Percentiles rank a stretch among this genome's conserved stretches.
These are phyloP conservation scores for Todus mexicanus DNA, from an alignment of 2,797 vertebrate genomes.

Conservation along the genomic window DNA sequence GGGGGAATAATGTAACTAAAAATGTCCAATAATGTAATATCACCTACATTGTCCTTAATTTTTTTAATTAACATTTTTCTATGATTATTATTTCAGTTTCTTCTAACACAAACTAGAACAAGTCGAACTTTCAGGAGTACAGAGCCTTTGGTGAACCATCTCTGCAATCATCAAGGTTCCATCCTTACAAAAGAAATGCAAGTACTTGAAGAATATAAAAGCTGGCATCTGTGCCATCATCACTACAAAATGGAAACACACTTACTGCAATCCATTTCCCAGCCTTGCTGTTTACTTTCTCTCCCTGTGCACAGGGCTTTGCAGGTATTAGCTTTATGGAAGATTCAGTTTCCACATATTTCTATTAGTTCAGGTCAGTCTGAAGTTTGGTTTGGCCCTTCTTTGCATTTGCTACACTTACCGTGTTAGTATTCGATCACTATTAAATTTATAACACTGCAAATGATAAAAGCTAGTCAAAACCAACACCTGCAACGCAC, in stretches of 20 bases:
- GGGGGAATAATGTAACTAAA: slow-evolving; percentile 34
- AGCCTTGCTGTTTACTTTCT: neutral
- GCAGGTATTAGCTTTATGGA: neutral
- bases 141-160: neutral
- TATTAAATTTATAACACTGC: neutral
- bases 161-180: neutral
- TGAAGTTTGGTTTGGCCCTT: neutral
- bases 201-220: neutral
- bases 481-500: neutral
- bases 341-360: neutral
- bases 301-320: neutral
- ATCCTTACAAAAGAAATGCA: neutral
- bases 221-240: neutral
- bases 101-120: neutral
- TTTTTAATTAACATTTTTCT: neutral
- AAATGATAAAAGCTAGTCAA: neutral
- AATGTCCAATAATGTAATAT: neutral
- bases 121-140: neutral
- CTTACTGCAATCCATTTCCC: neutral
- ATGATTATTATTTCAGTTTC: neutral
- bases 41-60: neutral
- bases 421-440: neutral
- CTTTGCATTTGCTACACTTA: neutral
- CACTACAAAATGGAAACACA: neutral
- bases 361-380: neutral